Conservation (phyloP, 2,797 vertebrate genomes). For the Psittacula derbiana region DNA sequence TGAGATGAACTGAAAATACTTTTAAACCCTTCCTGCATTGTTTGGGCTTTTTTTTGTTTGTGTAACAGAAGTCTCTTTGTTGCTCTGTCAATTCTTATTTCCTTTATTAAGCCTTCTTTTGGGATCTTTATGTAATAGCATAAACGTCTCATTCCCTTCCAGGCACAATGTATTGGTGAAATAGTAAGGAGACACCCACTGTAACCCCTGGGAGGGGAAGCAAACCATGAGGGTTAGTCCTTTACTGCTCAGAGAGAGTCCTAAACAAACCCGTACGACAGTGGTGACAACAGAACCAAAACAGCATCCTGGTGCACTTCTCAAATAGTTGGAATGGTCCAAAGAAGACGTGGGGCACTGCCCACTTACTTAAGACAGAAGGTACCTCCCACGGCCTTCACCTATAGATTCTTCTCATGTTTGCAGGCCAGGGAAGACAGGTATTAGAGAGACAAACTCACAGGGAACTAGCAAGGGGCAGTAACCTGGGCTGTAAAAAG, state of each 20-base stretch:
- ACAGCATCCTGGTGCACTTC: not conserved
- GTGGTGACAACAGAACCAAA: not conserved
- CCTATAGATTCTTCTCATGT: not conserved
- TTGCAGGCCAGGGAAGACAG: not conserved
- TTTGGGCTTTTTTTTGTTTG: not conserved
- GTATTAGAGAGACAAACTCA: not conserved
- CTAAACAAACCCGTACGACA: not conserved
- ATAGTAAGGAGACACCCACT: not conserved
- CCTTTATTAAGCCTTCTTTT: not conserved
- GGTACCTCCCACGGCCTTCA: not conserved
- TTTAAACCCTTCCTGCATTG: accelerated
- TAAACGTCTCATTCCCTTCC: not conserved
- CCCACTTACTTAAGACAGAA: not conserved
- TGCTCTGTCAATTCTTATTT: not conserved
- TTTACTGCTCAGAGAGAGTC: not conserved
- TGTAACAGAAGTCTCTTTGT: not conserved
- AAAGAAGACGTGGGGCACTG: not conserved
- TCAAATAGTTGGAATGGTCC: not conserved
- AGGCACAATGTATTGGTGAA: not conserved
- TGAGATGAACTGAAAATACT: not conserved
- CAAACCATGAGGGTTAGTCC: not conserved
- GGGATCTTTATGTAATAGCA: not conserved
- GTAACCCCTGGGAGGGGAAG: not conserved
- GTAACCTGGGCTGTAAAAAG: not conserved
- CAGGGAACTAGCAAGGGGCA: not conserved